Evolutionary conservation across 2,797 vertebrate genomes (phyloP).

Genomic region (Zenarchopterus dispar): DNA sequence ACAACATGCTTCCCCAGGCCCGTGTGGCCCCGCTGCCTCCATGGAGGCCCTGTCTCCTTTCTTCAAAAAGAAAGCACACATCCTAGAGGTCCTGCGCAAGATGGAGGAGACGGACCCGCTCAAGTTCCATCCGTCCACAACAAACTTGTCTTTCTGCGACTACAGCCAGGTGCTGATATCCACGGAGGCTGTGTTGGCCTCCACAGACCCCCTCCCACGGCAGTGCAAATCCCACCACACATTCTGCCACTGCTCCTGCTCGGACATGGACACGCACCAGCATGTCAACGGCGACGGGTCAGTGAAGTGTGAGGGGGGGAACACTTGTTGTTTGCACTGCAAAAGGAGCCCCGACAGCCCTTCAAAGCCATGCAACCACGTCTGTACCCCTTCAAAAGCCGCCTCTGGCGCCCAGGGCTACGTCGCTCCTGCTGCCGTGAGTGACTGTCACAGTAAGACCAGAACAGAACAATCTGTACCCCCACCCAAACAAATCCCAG

Average conservation of each 20-base stretch:
- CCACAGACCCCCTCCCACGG: conserved; percentile 66
- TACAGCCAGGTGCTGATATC: conserved; percentile 85
- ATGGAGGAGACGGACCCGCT: conserved; percentile 93
- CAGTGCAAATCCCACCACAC: conserved; percentile 75
- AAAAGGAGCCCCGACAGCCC: conserved; percentile 81
- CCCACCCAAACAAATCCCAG: conserved; percentile 53
- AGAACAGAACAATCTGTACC: conserved; percentile 57
- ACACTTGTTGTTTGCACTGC: conserved; percentile 83
- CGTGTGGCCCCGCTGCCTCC: conserved; percentile 75
- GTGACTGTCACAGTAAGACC: conserved; percentile 73
- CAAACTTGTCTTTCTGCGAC: conserved; percentile 82
- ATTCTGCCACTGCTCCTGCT: conserved; percentile 79
- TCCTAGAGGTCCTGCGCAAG: conserved; percentile 93
- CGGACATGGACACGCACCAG: conserved; percentile 77
- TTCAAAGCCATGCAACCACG: conserved; percentile 81
- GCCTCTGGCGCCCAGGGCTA: conserved; percentile 73
- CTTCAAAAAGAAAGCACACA: conserved; percentile 96
- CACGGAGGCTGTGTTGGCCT: conserved; percentile 79
- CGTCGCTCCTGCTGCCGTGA: conserved; percentile 44
- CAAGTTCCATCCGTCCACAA: conserved; percentile 81
- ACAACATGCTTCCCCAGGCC: conserved; percentile 78
- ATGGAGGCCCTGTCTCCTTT: conserved; percentile 94
- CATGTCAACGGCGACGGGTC: conserved; percentile 84
- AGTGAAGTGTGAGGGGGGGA: conserved; percentile 78
- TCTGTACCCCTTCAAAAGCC: conserved; percentile 73